Base-by-base conservation (phyloP, 2,888 invertebrate genomes). In the Brachylomia viminalis region DNA sequence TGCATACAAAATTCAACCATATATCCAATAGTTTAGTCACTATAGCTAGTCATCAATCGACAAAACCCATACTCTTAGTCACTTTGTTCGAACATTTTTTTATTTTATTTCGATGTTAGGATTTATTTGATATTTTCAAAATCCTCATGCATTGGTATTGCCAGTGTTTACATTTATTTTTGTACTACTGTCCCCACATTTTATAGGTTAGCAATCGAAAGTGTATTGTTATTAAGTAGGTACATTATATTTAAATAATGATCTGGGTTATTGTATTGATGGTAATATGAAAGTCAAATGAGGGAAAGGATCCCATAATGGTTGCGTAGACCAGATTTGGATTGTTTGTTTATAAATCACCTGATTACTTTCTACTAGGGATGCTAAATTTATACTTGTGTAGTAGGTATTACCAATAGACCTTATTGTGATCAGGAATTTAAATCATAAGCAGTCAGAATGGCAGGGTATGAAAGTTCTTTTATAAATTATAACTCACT, bases 221-320 rank as follows among this genome's bases (percentile, higher is more conserved):
- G 15, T 45, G n/a, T 58, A 79, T 67, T 59, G 62, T 74, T 83
- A 82, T 59, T 49, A 33, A 17, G 54, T 49, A 33, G 15, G 54
- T 66, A 79, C 68, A 73, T 62, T 68, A 80, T 73, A 83, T 81
- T 81, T 30, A 33, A 79, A 81, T 79, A 81, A 83, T 54, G 69
- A 73, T 79, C 68, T 56, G 54, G 47, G 56, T 67, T 80, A 77
- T 68, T 77, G 47, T 68, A 67, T 83, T 30, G 52, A 81, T 62
- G 79, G 54, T 73, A 69, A 66, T 73, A 79, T 82, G 80, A 79
- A 82, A 79, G 79, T 83, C 78, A 79, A 73, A 82, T 83, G 73
- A 79, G 84, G 84, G 84, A 79, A 82, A 83, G 79, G 58, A 70
- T 79, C 59, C 68, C 42, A 8, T 82, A 45, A 82, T 64, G 58